Evolutionary conservation across 35 echinoderm and acorn worm species (phyloP).

Genomic region (Lytechinus pictus): DNA sequence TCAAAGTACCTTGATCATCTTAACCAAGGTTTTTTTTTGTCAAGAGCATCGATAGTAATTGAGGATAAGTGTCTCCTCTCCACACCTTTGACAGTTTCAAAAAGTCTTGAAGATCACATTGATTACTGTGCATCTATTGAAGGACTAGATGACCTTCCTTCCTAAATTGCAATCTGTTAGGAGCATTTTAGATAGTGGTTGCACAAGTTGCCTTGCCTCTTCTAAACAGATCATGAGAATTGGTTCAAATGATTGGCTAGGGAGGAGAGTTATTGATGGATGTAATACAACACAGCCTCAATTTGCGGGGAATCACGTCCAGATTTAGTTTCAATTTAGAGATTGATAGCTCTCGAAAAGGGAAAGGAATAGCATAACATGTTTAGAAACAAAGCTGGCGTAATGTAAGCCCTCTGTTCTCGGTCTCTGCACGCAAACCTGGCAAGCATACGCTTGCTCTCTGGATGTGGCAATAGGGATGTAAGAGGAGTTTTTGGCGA

Average conservation of each 20-base stretch:
- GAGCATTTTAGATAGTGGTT: neutral
- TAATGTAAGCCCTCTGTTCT: neutral
- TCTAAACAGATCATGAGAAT: neutral
- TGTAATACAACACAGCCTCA: neutral
- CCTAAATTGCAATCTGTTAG: constrained; percentile 4
- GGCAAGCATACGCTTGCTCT: neutral
- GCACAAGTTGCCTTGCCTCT: neutral
- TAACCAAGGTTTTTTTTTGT: neutral
- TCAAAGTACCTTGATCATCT: neutral
- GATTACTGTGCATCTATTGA: neutral
- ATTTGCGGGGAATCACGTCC: neutral
- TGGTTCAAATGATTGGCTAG: constrained; percentile 11
- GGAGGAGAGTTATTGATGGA: constrained; percentile 10
- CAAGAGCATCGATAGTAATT: neutral
- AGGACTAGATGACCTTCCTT: neutral
- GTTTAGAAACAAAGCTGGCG: neutral
- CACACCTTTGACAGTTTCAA: neutral
- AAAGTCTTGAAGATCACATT: neutral
- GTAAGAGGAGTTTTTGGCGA: neutral
- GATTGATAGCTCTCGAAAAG: constrained; percentile 17
- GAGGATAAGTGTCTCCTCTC: neutral
- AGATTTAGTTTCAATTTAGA: constrained; percentile 20
- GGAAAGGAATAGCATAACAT: constrained; percentile 18
- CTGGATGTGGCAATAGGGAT: neutral
- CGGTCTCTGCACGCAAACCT: neutral